Percentiles rank a stretch among this genome's conserved stretches.
These are phyloP conservation scores for Lamprotornis superbus DNA, from an alignment of 2,113 vertebrate genomes.

Conservation along the genomic window DNA sequence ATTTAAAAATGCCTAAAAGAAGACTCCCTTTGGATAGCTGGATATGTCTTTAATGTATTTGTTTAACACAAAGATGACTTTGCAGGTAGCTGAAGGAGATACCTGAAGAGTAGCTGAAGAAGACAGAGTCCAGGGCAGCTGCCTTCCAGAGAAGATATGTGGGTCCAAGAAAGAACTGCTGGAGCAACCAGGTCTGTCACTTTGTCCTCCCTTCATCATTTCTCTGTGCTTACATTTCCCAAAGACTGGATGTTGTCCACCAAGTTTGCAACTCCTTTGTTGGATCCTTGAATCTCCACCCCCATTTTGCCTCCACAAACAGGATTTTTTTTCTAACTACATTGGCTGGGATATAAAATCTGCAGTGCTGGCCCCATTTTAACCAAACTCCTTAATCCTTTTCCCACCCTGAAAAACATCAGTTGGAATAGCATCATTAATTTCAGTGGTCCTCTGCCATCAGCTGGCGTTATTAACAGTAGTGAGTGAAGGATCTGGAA, in stretches of 20 bases:
- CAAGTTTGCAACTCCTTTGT: background rate
- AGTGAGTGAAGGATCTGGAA: background rate
- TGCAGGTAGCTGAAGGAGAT: background rate
- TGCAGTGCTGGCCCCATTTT: background rate
- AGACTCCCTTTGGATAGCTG: background rate
- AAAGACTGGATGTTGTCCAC: background rate
- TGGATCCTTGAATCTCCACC: background rate
- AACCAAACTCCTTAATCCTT: background rate
- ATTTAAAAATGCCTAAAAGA: background rate
- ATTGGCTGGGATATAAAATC: background rate
- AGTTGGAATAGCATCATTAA: background rate
- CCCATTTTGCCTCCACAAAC: background rate
- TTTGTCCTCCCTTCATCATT: background rate
- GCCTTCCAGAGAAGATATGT: background rate
- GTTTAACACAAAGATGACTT: slow-evolving; percentile 1
- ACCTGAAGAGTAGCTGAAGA: background rate
- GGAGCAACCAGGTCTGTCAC: background rate
- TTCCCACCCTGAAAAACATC: background rate
- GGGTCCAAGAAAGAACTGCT: background rate
- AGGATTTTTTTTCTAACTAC: background rate
- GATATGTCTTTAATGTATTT: background rate
- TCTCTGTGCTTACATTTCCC: background rate
- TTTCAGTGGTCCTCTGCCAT: background rate
- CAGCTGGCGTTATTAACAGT: background rate
- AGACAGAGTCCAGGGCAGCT: background rate